Base-by-base conservation (phyloP, 2,113 vertebrate species). In the Arizona elegans region DNA sequence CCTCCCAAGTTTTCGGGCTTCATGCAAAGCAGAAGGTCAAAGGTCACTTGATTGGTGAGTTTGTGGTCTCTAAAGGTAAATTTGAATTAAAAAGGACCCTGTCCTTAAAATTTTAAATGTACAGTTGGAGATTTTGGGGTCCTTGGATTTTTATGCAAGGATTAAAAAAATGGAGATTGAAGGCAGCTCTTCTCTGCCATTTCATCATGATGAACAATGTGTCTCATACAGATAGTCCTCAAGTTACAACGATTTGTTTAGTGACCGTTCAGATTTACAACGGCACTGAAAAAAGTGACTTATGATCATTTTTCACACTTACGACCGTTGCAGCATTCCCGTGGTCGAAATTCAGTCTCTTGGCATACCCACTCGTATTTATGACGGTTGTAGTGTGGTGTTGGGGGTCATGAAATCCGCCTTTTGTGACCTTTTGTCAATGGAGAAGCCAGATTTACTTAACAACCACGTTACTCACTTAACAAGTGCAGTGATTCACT, bases 181-280 rank as follows among this genome's bases (percentile, higher is more conserved):
- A 87, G 3, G 1, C 50, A 0, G 1, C 19, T 17, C 13, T 7
- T 56, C 23, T n/a, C 65, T 9, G 29, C 0, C 1, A n/a, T 58
- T 3, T 3, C 58, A 24, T 13, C 52, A n/a, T 13, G 4, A 10
- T 47, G 38, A 47, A 21, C 19, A 86, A 86, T 24, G 26, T 38
- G 15, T 19, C 70, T 15, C 29, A 6, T 24, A 26, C 12, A n/a
- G 62, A 13, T 70, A n/a, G 29, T 6, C 62, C 5, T n/a, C 12
- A 1, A n/a, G 29, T 70, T 70, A n/a, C 62, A 6, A 7, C 12
- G 3, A 1, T 15, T 15, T 29, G 3, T 70, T 70, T 70, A 70
- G 29, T n/a, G 62, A n/a, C 62, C 5, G 0, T 15, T 7, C 62
- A 15, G 4, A 70, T n/a, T 70, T n/a, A 70, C 4, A 15, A 15